Evolutionary conservation across 2,888 invertebrate genomes (phyloP), one percentile per base, ranked within the genome.

Genomic region (Linnaemya vulpina): DNA sequence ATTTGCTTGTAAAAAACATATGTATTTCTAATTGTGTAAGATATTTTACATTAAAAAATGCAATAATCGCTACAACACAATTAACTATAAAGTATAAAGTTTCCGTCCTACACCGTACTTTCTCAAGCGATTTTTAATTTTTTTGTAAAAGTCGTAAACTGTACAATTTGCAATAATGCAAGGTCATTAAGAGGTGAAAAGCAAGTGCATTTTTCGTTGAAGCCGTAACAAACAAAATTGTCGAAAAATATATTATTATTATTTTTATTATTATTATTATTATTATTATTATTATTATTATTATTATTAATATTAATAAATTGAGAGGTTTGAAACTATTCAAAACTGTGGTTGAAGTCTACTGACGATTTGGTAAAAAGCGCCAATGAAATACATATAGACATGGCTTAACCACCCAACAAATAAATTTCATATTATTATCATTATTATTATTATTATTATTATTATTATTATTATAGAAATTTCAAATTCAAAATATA

Each of bases 181-280:
- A 74, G 74, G 74, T 74, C 51, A 49, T 40, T 30, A 8, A 51
- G 15, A 74, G 74, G 74, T 63, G 74, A 74, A 74, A 63, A 53
- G 25, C 38, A 35, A 25, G 63, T 75, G 49, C 25, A 60, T 60
- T 70, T 70, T 20, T 15, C 53, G n/a, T 38, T 35, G n/a, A 49
- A 67, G 49, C 30, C 17, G 22, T 49, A 49, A 63, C 30, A 17
- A 49, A 17, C 9, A 63, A 53, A 25, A 30, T 62, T 40, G 62
- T 62, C 10, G 10, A 35, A 40, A 38, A 62, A 51, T 49, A 62
- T 22, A 25, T 5, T 22, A 25, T n/a, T n/a, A n/a, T n/a, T n/a
- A n/a, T n/a, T n/a, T n/a, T n/a, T n/a, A n/a, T n/a, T n/a, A n/a
- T n/a, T n/a, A n/a, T n/a, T n/a, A n/a, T n/a, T n/a, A n/a, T n/a